These are phyloP conservation scores for Drosophila kambysellisi DNA, from an alignment of 2,888 invertebrate genomes.

Conservation along the genomic window DNA sequence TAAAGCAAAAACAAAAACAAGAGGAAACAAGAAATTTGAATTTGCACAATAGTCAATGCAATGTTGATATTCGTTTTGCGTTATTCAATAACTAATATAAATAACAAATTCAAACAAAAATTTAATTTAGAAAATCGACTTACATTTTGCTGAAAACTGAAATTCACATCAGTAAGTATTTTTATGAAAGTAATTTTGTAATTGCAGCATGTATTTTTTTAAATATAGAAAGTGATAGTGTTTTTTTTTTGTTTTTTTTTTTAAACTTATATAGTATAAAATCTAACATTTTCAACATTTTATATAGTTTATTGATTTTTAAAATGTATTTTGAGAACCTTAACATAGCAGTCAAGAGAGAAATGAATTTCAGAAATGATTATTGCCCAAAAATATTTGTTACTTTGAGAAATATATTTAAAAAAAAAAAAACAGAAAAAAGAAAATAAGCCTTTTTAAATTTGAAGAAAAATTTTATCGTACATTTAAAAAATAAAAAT, in stretches of 20 bases:
- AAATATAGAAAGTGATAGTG: too few species aligned
- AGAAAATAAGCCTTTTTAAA: not conserved
- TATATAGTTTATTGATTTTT: not conserved
- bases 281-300: not conserved
- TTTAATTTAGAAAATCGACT: not conserved
- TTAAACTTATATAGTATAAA: too few species aligned
- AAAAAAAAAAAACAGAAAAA: not conserved
- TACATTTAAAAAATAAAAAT: not conserved
- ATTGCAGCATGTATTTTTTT: too few species aligned
- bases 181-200: not conserved
- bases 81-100: not conserved
- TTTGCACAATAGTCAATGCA: not conserved
- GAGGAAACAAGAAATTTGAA: not conserved
- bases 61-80: not conserved
- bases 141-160: not conserved
- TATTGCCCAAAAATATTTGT: too few species aligned
- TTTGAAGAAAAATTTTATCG: not conserved
- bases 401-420: too few species aligned
- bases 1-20: constrained; percentile 10
- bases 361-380: not conserved
- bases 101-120: not conserved
- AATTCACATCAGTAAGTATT: not conserved
- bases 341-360: not conserved
- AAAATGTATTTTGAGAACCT: not conserved
- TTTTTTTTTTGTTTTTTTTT: too few species aligned